Evolutionary conservation across 2,888 invertebrate species (phyloP), one percentile per base, ranked within the genome.

Genomic region (Tetrapedia diversipes): DNA sequence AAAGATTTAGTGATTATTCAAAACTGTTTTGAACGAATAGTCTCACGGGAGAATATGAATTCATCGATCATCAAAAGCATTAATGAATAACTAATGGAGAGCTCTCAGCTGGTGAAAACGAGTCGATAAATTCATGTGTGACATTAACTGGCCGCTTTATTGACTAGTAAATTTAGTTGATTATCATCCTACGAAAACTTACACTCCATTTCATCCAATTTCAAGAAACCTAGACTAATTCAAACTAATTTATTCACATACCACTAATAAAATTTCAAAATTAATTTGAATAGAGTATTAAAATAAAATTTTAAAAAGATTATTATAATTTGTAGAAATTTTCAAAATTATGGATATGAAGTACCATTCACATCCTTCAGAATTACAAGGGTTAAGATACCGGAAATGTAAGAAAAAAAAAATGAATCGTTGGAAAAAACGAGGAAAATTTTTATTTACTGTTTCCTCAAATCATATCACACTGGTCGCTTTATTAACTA

Each of bases 81-180:
- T 47, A 47, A 49, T 57, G 57, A 47, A 57, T 37, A 45, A 27
- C 34, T 47, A 57, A 27, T 29, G 4, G 11, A 45, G 29, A 16
- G 45, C 19, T 37, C 10, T 22, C 24, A n/a, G 47, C 14, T 37
- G 16, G 47, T 16, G 57, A 47, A 66, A 47, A 57, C 29, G 57
- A 57, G 37, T 47, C 39, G 37, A 27, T 57, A 32, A 65, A 54
- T 66, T 66, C 22, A 66, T 37, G 37, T 27, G 8, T 24, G 34
- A 22, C 24, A 27, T 57, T 47, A 27, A 47, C 37, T 27, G 34
- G 47, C 57, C 32, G 27, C 32, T 45, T 56, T n/a, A 47, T 56
- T 43, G 65, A 11, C n/a, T 34, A 45, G 29, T 47, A 57, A 66
- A 57, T 66, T 66, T 24, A 4, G 32, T 56, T 22, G 27, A 57